These are phyloP conservation scores for Anguilla obscura DNA, from an alignment of 2,797 vertebrate species.

Conservation along the genomic window DNA sequence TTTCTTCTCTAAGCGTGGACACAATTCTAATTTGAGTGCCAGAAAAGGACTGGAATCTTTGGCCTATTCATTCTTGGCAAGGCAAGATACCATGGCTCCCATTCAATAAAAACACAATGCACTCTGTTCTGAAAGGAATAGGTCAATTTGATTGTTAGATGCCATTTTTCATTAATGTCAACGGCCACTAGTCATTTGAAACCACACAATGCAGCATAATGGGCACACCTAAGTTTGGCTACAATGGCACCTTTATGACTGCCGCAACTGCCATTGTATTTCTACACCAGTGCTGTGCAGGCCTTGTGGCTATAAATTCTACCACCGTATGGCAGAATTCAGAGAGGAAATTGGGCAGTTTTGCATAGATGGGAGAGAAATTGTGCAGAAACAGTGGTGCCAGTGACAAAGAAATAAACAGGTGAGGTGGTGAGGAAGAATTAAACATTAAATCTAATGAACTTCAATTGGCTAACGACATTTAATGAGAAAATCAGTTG, in stretches of 20 bases:
- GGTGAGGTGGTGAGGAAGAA: neutral
- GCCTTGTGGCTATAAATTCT: neutral
- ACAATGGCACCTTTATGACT: neutral
- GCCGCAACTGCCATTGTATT: neutral
- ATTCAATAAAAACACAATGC: neutral
- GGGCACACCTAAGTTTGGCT: neutral
- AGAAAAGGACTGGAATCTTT: neutral
- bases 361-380: neutral
- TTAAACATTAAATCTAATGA: neutral
- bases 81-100: neutral
- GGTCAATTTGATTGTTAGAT: neutral
- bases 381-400: neutral
- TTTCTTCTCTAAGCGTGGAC: neutral
- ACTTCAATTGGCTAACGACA: neutral
- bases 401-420: neutral
- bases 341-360: neutral
- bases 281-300: neutral
- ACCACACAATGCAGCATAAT: neutral
- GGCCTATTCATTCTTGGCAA: neutral
- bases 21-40: neutral
- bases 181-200: neutral
- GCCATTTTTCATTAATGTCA: neutral
- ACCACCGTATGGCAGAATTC: neutral
- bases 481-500: neutral
- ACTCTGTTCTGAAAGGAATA: slow-evolving; percentile 6